Evolutionary conservation across 1,140 invertebrate species (phyloP).

Genomic region (Battus philenor): DNA sequence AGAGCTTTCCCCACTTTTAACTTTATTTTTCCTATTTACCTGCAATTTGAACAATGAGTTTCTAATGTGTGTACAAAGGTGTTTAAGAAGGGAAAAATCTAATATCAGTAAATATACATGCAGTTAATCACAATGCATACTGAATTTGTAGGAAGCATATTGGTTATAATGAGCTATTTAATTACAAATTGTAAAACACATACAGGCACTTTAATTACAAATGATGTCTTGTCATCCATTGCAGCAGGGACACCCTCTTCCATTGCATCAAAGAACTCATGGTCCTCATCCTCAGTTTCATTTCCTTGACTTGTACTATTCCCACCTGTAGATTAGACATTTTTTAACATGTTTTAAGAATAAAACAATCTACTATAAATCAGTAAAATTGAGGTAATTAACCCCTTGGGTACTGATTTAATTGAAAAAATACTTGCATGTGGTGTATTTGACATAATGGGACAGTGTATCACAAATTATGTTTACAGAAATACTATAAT

Average conservation of each 20-base stretch:
- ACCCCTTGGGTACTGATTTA: too few relatives aligned
- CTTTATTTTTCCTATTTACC: conserved; percentile 72
- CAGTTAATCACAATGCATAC: conserved; percentile 18
- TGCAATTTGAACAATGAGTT: conserved; percentile 34
- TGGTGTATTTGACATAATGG: too few relatives aligned
- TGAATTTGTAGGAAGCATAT: not conserved
- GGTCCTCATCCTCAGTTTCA: conserved; percentile 92
- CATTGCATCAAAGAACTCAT: conserved; percentile 95
- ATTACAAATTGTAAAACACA: conserved; percentile 28
- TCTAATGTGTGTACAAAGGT: conserved; percentile 5
- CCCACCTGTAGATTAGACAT: too few relatives aligned
- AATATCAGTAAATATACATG: not conserved
- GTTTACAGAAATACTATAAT: too few relatives aligned
- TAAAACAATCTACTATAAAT: too few relatives aligned
- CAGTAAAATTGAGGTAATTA: too few relatives aligned
- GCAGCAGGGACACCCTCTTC: conserved; percentile 77
- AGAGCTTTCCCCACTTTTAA: conserved; percentile 69
- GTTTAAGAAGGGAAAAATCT: not conserved
- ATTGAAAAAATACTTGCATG: too few relatives aligned
- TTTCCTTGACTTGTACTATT: conserved; percentile 69
- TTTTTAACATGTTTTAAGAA: too few relatives aligned
- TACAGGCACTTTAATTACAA: conserved; percentile 82
- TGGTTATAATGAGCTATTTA: not conserved
- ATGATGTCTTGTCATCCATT: conserved; percentile 77
- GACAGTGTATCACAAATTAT: too few relatives aligned